phyloP scores from a whole-genome alignment of 1,140 invertebrate species.

The Drosophila tristis region DNA sequence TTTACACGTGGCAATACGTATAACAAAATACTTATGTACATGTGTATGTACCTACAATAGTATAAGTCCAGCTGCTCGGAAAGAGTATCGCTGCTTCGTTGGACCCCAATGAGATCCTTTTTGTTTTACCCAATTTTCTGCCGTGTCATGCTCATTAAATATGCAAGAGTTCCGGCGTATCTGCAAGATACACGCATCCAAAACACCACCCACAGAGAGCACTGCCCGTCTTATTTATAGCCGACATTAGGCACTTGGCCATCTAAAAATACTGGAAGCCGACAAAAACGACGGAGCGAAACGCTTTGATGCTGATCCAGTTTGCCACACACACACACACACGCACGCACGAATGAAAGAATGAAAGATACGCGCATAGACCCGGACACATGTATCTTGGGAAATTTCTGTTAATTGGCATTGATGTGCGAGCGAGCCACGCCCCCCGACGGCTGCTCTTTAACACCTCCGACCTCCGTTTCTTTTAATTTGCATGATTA shows the following conservation, averaged over 20 bases:
- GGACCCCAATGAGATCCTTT: neutral
- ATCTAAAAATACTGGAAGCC: constrained; percentile 51
- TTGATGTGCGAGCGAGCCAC: constrained; percentile 15
- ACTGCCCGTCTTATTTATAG: constrained; percentile 42
- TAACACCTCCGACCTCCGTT: constrained; percentile 7
- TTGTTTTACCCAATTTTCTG: constrained; percentile 28
- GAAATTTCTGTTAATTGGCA: constrained; percentile 59
- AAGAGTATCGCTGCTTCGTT: constrained; percentile 11
- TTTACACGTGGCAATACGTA: too few relatives aligned
- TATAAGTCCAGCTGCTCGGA: too few relatives aligned
- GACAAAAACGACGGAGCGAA: neutral
- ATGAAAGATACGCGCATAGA: constrained; percentile 28
- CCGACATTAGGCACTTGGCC: constrained; percentile 43
- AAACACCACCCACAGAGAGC: neutral
- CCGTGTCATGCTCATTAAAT: constrained; percentile 51
- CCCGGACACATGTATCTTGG: constrained; percentile 30
- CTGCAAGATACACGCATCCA: constrained; percentile 30
- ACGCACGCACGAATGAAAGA: constrained; percentile 22
- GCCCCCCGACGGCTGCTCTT: neutral
- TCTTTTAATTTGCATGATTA: constrained; percentile 33
- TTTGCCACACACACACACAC: constrained; percentile 17
- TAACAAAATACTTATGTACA: too few relatives aligned
- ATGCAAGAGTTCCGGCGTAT: constrained; percentile 45
- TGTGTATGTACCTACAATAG: too few relatives aligned
- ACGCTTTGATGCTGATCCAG: constrained; percentile 45